Percentiles rank a stretch among this genome's conserved stretches.
These are phyloP conservation scores for Petromus typicus DNA, from an alignment of 2,113 vertebrate genomes.

Conservation along the genomic window DNA sequence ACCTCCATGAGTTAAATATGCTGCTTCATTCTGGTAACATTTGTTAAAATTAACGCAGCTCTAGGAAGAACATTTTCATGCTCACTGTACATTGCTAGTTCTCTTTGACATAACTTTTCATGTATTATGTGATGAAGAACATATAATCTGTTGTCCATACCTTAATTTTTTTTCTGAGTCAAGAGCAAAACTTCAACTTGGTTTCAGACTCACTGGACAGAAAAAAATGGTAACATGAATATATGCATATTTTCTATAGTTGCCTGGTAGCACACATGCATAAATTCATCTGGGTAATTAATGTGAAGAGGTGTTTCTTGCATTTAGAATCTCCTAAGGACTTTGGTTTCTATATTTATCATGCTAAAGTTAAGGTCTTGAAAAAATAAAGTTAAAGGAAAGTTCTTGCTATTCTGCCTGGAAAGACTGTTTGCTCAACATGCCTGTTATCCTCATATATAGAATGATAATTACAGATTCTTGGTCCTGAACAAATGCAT, in stretches of 20 bases:
- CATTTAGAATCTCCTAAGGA: background rate
- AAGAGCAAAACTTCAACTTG: background rate
- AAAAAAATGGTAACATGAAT: background rate
- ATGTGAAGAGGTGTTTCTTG: background rate
- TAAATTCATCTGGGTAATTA: background rate
- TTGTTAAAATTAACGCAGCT: conserved; percentile 68
- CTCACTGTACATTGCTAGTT: background rate
- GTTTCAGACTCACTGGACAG: background rate
- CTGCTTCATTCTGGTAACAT: conserved; percentile 66
- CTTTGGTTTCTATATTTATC: background rate
- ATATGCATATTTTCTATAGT: background rate
- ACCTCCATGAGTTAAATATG: conserved; percentile 53
- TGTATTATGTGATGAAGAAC: background rate
- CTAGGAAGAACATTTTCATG: conserved; percentile 60
- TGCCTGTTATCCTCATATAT: background rate
- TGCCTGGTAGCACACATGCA: background rate
- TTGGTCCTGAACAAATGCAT: background rate
- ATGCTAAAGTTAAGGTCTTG: conserved; percentile 33
- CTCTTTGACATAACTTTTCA: conserved; percentile 19
- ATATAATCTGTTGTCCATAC: background rate
- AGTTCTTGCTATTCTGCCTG: background rate
- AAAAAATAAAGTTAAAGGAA: conserved; percentile 34
- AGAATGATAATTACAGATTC: background rate
- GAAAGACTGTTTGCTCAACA: background rate
- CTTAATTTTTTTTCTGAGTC: conserved; percentile 12